Evolutionary conservation across 53 echinoderm and acorn worm genomes (phyloP).

Genomic region (Actinopyga echinites): DNA sequence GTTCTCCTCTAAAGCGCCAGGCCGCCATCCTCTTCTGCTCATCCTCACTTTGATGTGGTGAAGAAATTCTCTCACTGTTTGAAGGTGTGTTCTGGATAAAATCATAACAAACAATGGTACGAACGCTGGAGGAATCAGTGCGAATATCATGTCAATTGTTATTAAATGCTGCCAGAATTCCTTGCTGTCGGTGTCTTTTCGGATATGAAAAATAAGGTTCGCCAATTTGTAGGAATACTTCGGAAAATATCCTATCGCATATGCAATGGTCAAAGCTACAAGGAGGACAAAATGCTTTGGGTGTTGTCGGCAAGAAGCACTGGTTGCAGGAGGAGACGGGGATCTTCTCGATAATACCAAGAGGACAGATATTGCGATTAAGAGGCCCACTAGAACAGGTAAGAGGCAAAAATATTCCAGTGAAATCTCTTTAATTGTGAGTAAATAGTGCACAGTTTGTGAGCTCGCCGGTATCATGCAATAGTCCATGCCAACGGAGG

Average conservation of each 20-base stretch:
- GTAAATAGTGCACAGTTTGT: not conserved
- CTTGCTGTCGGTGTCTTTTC: not conserved
- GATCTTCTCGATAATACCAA: not conserved
- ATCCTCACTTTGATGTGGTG: not conserved
- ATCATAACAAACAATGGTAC: slow-evolving; percentile 4
- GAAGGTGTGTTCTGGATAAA: slow-evolving; percentile 8
- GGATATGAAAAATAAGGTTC: not conserved
- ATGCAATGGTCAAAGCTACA: not conserved
- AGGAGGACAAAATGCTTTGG: slow-evolving; percentile 17
- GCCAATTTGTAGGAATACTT: not conserved
- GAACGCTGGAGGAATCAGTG: slow-evolving; percentile 19
- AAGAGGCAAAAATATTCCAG: slow-evolving; percentile 17
- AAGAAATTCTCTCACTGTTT: not conserved
- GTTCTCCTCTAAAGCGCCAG: not conserved
- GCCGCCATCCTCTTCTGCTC: slow-evolving; percentile 13
- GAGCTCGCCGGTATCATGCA: not conserved
- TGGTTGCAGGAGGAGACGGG: not conserved
- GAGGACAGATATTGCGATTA: not conserved
- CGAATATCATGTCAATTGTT: not conserved
- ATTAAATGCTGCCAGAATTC: slow-evolving; percentile 2
- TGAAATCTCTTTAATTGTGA: not conserved
- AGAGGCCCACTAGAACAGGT: not conserved
- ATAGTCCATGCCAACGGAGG: not conserved
- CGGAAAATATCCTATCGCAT: slow-evolving; percentile 17
- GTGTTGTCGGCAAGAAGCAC: not conserved